Evolutionary conservation across 2,797 vertebrate species (phyloP).

Genomic region (Dallia pectoralis): DNA sequence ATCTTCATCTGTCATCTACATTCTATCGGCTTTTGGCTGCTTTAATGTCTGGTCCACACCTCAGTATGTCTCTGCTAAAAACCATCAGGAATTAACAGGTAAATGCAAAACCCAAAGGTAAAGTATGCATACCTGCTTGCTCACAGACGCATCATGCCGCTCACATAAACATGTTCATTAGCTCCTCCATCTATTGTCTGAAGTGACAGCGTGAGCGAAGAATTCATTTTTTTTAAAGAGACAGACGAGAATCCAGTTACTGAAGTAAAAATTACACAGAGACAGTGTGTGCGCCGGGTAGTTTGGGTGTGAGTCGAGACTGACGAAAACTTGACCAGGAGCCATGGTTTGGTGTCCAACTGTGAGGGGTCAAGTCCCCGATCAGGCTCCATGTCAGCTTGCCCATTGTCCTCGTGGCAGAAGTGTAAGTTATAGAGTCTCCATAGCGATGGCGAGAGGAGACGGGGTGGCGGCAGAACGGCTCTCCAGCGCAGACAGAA

Average conservation of each 20-base stretch:
- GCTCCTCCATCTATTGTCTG: not conserved
- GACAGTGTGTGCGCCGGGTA: constrained; percentile 3
- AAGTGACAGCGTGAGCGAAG: not conserved
- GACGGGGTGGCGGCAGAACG: constrained; percentile 1
- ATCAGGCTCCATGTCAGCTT: constrained; percentile 99
- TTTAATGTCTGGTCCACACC: not conserved
- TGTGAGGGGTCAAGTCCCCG: constrained; percentile 90
- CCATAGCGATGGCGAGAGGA: constrained; percentile 89
- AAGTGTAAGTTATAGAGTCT: constrained; percentile 94
- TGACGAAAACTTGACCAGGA: constrained; percentile 82
- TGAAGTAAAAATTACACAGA: constrained; percentile 10
- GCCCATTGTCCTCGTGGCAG: constrained; percentile 86
- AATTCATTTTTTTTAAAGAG: constrained; percentile 21
- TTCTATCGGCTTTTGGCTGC: not conserved
- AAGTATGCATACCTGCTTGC: not conserved
- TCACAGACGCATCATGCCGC: not conserved
- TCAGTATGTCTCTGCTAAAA: not conserved
- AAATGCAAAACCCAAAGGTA: not conserved
- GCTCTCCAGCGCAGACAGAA: constrained; percentile 17
- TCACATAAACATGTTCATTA: not conserved
- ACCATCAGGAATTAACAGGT: not conserved
- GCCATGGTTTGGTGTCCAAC: constrained; percentile 74
- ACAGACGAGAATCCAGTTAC: constrained; percentile 15
- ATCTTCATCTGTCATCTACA: not conserved
- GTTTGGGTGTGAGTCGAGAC: constrained; percentile 28